These are phyloP conservation scores for Sinonovacula constricta DNA, from an alignment of 1,140 invertebrate species.

Conservation along the genomic window DNA sequence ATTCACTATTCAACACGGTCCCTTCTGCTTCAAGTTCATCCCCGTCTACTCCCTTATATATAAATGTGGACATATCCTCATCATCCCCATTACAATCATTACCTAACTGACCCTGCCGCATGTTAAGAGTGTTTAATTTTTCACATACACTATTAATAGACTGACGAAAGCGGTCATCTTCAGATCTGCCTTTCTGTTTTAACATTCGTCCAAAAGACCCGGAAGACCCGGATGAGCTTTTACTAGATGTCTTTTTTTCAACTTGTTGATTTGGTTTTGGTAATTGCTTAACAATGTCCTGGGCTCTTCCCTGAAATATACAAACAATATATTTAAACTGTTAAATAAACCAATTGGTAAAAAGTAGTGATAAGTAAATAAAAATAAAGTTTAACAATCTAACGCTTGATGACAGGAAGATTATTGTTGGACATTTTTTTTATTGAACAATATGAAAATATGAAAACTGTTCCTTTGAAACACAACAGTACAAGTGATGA, in stretches of 20 bases:
- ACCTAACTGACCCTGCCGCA: neutral
- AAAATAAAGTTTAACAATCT: too few species aligned
- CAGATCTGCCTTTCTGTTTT: conserved; percentile 23
- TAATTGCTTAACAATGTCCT: neutral
- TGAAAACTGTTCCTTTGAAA: too few species aligned
- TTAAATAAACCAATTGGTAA: too few species aligned
- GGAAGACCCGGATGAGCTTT: neutral
- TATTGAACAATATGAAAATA: too few species aligned
- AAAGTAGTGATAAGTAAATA: too few species aligned
- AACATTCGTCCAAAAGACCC: conserved; percentile 31
- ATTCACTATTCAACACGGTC: conserved; percentile 27
- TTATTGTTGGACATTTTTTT: too few species aligned
- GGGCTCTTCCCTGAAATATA: neutral
- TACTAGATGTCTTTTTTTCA: conserved; percentile 5
- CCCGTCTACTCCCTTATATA: conserved; percentile 42
- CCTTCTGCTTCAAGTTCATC: conserved; percentile 38
- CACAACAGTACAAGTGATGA: too few species aligned
- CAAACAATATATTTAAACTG: too few species aligned
- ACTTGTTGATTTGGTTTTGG: conserved; percentile 21
- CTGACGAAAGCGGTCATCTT: conserved; percentile 23
- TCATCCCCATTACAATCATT: neutral
- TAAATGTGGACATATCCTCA: conserved; percentile 24
- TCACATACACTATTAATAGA: conserved; percentile 33
- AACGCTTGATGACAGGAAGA: too few species aligned
- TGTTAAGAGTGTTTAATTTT: conserved; percentile 25